These are phyloP conservation scores for Cataglyphis cursor DNA, from an alignment of 2,888 invertebrate species.

Conservation along the genomic window DNA sequence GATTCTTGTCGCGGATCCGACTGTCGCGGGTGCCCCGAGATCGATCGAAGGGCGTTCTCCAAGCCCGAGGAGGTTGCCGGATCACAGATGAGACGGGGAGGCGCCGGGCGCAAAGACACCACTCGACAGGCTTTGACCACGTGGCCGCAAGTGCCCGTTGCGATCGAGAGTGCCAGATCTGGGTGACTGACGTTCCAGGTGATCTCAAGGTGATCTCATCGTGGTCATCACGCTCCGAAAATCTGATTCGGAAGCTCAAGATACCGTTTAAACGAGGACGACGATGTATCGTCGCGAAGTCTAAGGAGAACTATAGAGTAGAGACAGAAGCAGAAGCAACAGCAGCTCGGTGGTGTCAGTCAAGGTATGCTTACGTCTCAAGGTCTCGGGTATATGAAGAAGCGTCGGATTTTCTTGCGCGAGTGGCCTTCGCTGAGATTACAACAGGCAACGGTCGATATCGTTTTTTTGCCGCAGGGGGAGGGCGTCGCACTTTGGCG, in stretches of 20 bases:
- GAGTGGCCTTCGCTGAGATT: conserved; percentile 49
- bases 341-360: conserved; percentile 67
- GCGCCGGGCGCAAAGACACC: conserved; percentile 18
- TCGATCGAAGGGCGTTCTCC: conserved; percentile 24
- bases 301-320: not conserved
- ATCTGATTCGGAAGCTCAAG: conserved; percentile 9
- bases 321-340: conserved; percentile 46
- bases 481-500: conserved; percentile 8
- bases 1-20: not conserved
- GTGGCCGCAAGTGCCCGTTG: conserved; percentile 33
- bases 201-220: conserved; percentile 9
- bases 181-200: not conserved
- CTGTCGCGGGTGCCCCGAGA: not conserved
- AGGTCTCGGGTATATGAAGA: conserved; percentile 51
- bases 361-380: conserved; percentile 74
- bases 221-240: not conserved
- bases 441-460: conserved; percentile 34
- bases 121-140: conserved; percentile 44
- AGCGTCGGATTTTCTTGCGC: conserved; percentile 46
- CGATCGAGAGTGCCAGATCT: conserved; percentile 16
- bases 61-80: not conserved
- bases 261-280: not conserved
- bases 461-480: conserved; percentile 16
- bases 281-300: conserved; percentile 6
- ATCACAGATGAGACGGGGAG: conserved; percentile 47